These are phyloP conservation scores for Pangasianodon hypophthalmus DNA, from an alignment of 2,113 vertebrate species.

Conservation along the genomic window DNA sequence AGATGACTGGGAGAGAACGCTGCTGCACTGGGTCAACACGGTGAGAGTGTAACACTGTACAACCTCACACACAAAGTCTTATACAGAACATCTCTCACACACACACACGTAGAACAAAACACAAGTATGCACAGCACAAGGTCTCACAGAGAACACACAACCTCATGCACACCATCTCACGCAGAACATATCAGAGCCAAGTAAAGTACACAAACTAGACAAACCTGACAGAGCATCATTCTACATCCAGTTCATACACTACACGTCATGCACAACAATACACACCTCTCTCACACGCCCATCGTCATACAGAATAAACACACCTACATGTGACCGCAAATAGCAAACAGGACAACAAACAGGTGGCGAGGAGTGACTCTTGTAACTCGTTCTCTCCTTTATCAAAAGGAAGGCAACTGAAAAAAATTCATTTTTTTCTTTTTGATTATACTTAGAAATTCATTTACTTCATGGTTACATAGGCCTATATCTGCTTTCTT, in stretches of 20 bases:
- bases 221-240: neutral
- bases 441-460: neutral
- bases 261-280: neutral
- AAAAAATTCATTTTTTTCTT: too few relatives aligned
- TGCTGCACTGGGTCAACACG: constrained; percentile 84
- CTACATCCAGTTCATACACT: neutral
- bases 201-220: neutral
- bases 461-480: neutral
- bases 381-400: neutral
- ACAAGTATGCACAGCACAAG: neutral
- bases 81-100: neutral
- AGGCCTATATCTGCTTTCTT: neutral
- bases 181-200: neutral
- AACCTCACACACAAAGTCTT: neutral
- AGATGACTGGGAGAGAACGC: constrained; percentile 76
- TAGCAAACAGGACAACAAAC: neutral
- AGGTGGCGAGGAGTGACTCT: neutral
- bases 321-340: neutral
- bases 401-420: neutral
- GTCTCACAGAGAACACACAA: neutral
- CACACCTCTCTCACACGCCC: neutral
- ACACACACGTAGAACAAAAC: neutral
- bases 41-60: constrained; percentile 66
- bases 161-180: neutral
- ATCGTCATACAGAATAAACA: neutral